phyloP scores from a whole-genome alignment of 92 coral and sea anemone species.

The Paragorgia papillata region DNA sequence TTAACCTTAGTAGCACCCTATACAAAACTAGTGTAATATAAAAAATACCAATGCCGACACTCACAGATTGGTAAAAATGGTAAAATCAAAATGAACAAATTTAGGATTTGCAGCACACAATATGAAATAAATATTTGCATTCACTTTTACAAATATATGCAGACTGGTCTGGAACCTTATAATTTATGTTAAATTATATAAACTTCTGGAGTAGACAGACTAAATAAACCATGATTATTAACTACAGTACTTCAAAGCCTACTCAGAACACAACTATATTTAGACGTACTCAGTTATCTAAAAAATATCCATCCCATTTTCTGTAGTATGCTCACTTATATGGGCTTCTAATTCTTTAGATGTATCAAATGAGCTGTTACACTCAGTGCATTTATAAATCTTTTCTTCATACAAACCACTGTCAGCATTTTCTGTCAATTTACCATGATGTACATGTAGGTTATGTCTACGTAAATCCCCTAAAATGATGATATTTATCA shows the following conservation, averaged over 20 bases:
- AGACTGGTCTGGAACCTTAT: too few species aligned
- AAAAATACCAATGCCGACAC: not conserved
- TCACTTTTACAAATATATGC: too few species aligned
- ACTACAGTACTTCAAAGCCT: too few species aligned
- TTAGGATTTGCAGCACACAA: not conserved
- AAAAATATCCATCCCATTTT: too few species aligned
- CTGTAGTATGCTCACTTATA: constrained; percentile 6
- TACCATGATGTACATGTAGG: constrained; percentile 83
- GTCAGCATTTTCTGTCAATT: constrained; percentile 1
- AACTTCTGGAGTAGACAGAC: too few species aligned
- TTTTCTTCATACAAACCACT: not conserved
- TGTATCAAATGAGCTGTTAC: not conserved
- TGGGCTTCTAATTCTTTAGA: not conserved
- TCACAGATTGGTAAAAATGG: not conserved
- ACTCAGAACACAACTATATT: too few species aligned
- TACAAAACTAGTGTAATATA: not conserved
- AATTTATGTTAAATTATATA: too few species aligned
- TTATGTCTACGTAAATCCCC: constrained; percentile 96
- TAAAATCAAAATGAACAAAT: not conserved
- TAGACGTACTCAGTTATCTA: too few species aligned
- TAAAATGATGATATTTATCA: constrained; percentile 24
- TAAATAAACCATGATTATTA: too few species aligned
- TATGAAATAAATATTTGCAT: not conserved
- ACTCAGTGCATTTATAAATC: not conserved
- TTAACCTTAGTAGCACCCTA: too few species aligned